Conservation (phyloP, 2,113 vertebrate species). For the Elephas maximus region DNA sequence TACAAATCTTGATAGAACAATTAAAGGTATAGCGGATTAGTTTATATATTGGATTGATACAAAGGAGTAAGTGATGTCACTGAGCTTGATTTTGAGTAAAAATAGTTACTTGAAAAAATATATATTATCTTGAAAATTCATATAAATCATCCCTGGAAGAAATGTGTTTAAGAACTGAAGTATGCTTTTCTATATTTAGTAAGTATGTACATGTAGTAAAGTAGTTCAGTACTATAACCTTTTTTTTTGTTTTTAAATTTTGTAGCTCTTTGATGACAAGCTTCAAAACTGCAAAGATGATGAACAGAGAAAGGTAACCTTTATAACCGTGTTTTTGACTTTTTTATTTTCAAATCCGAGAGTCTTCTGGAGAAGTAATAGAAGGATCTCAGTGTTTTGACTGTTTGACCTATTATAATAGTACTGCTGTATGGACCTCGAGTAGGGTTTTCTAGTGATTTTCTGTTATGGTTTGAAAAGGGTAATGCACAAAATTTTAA, state of each 20-base stretch:
- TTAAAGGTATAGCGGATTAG: conserved; percentile 92
- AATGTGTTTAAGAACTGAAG: conserved; percentile 19
- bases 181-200: conserved; percentile 62
- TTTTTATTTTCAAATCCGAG: conserved; percentile 14
- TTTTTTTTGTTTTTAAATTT: conserved; percentile 68
- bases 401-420: background rate
- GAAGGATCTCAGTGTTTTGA: conserved; percentile 40
- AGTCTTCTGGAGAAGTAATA: conserved; percentile 43
- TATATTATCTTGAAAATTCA: conserved; percentile 32
- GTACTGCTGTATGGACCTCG: background rate
- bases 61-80: conserved; percentile 15
- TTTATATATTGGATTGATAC: background rate
- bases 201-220: background rate
- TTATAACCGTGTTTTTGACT: conserved; percentile 64
- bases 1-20: conserved; percentile 99
- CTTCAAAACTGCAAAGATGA: conserved; percentile 99
- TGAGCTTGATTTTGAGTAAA: conserved; percentile 32
- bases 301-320: conserved; percentile 98
- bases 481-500: conserved; percentile 5
- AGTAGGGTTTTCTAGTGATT: conserved; percentile 31
- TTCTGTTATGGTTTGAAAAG: conserved; percentile 45
- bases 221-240: conserved; percentile 27
- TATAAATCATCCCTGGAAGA: conserved; percentile 11
- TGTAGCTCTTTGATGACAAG: conserved; percentile 98
- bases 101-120: conserved; percentile 36